These are phyloP conservation scores for Pentamera pediparva DNA, from an alignment of 53 echinoderm and acorn worm species.

Conservation along the genomic window DNA sequence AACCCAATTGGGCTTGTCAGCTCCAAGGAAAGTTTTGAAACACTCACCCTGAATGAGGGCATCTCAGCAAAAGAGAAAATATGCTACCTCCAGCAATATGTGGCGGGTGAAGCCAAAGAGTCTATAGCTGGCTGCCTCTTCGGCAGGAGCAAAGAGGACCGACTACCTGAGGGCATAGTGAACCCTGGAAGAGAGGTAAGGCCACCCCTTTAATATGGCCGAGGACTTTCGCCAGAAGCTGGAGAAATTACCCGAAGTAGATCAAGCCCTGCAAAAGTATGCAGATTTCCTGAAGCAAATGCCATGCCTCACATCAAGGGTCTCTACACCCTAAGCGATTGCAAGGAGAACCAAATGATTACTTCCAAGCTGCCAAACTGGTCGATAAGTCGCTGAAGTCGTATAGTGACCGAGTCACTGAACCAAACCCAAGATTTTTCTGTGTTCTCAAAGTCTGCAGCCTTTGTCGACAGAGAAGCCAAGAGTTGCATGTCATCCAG, in stretches of 20 bases:
- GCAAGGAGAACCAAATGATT: slow-evolving; percentile 50
- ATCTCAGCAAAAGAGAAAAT: slow-evolving; percentile 32
- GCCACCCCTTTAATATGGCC: slow-evolving; percentile 49
- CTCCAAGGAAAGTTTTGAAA: slow-evolving; percentile 37
- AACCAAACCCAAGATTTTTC: slow-evolving; percentile 25
- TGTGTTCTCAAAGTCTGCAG: slow-evolving; percentile 33
- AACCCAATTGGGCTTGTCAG: slow-evolving; percentile 14
- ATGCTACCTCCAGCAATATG: slow-evolving; percentile 37
- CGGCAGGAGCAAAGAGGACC: slow-evolving; percentile 8
- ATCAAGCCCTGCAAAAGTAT: slow-evolving; percentile 42
- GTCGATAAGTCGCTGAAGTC: slow-evolving; percentile 41
- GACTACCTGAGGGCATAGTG: slow-evolving; percentile 47
- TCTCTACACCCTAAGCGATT: slow-evolving; percentile 46
- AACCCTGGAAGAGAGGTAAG: slow-evolving; percentile 36
- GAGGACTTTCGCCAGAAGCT: slow-evolving; percentile 48
- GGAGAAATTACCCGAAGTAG: slow-evolving; percentile 43
- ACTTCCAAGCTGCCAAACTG: slow-evolving; percentile 49
- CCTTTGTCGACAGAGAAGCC: slow-evolving; percentile 48
- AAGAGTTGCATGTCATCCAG: slow-evolving; percentile 57
- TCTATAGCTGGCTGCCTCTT: slow-evolving; percentile 41
- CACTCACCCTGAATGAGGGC: slow-evolving; percentile 31
- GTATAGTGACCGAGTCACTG: slow-evolving; percentile 38
- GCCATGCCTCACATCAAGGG: slow-evolving; percentile 54
- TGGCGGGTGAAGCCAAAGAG: slow-evolving; percentile 36
- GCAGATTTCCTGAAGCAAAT: slow-evolving; percentile 49